Evolutionary conservation across 2,797 vertebrate species (phyloP), one percentile per base, ranked within the genome.

Genomic region (Geotrypetes seraphini): DNA sequence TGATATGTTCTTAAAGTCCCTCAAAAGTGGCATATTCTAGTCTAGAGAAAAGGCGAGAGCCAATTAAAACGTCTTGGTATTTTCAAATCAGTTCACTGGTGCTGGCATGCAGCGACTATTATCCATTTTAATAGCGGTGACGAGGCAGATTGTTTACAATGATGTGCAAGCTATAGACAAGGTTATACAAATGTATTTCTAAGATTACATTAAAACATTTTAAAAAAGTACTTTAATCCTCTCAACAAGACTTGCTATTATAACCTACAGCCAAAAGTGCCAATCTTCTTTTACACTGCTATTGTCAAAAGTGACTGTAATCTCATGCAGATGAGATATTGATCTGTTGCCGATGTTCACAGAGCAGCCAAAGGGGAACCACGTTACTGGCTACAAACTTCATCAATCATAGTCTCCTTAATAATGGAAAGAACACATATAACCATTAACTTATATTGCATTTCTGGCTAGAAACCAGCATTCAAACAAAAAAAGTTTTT

Each of bases 251-350:
- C 25, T 10, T 46, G 35, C 12, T 11, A 36, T 36, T 16, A 22
- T 30, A 36, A 47, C 48, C 56, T 35, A 40, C 27, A 36, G 17
- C 12, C 46, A 45, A 53, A 34, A 22, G 15, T 36, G 3, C 40
- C 33, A 16, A 7, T 39, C 10, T 28, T 40, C 43, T 13, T 9
- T 33, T 25, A 49, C 19, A 34, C 7, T 33, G 13, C 21, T 54
- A n/a, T 56, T 69, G 50, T 73, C 48, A 60, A 47, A 71, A 66
- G 17, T 55, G 45, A 16, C 42, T 67, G 31, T 63, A 71, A 68
- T 64, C 58, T 70, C 53, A 74, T 68, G 56, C 58, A 75, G 55
- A 67, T 69, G 49, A 33, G 33, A 57, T 71, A 70, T 71, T 75
- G 66, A 74, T 74, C 58, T 63, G 50, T 60, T 69, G 41, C 36